A percentile compares a stretch with the other conserved stretches of the same genome.
These are phyloP conservation scores for Rallus crepitans DNA, from an alignment of 2,797 vertebrate genomes.

Conservation along the genomic window DNA sequence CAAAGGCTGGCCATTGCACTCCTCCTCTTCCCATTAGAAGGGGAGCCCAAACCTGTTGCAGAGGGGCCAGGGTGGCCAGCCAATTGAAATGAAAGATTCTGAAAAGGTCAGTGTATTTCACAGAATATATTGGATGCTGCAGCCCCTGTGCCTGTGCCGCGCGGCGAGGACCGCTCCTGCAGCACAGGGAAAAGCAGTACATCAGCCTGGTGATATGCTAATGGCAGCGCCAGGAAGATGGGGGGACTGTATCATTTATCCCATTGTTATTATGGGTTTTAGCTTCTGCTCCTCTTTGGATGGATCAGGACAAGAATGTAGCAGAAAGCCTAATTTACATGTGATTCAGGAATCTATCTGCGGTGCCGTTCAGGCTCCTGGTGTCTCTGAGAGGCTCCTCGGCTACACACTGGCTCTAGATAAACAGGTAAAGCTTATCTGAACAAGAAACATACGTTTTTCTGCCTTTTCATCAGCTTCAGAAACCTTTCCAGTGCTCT, in stretches of 20 bases:
- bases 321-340: slow-evolving; percentile 42
- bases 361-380: neutral
- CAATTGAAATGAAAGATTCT: slow-evolving; percentile 68
- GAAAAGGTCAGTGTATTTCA: slow-evolving; percentile 77
- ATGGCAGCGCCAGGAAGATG: neutral
- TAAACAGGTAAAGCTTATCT: slow-evolving; percentile 63
- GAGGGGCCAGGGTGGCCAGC: slow-evolving; percentile 39
- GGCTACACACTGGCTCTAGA: neutral
- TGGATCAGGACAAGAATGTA: slow-evolving; percentile 30
- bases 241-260: slow-evolving; percentile 15
- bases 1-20: slow-evolving; percentile 68
- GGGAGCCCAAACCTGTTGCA: slow-evolving; percentile 58
- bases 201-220: neutral
- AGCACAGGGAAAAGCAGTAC: too few species aligned
- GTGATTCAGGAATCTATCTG: slow-evolving; percentile 39
- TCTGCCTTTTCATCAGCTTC: slow-evolving; percentile 67
- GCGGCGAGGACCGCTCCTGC: slow-evolving; percentile 4
- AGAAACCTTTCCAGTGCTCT: neutral
- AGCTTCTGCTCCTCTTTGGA: slow-evolving; percentile 16
- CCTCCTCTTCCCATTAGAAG: slow-evolving; percentile 68
- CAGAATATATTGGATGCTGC: slow-evolving; percentile 3
- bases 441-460: slow-evolving; percentile 31
- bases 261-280: slow-evolving; percentile 29
- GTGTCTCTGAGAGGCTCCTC: slow-evolving; percentile 25
- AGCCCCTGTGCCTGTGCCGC: neutral